phyloP scores from a whole-genome alignment of 2,113 vertebrate species.

The Cynoglossus semilaevis region DNA sequence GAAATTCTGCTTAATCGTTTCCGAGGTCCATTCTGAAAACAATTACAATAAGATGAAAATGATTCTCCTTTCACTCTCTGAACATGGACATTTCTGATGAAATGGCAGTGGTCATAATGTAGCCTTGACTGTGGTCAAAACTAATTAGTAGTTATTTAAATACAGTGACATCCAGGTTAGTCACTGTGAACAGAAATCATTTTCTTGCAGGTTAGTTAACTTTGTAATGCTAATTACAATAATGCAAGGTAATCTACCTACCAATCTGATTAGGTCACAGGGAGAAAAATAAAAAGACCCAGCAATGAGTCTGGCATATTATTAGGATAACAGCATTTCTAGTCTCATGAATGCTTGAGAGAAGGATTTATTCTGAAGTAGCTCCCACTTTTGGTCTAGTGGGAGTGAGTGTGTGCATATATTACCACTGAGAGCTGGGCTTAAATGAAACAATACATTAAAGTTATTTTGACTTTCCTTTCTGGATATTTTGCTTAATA shows the following conservation, averaged over 20 bases:
- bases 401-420: no score
- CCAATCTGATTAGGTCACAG: background rate
- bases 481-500: no score
- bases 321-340: slow-evolving; percentile 26
- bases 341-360: slow-evolving; percentile 14
- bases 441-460: no score
- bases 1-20: no score
- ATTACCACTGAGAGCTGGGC: no score
- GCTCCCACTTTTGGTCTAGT: slow-evolving; percentile 5
- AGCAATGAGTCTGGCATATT: slow-evolving; percentile 12
- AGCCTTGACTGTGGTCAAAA: slow-evolving; percentile 6
- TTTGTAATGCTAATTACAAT: slow-evolving; percentile 13
- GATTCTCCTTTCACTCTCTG: background rate
- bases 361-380: slow-evolving; percentile 18
- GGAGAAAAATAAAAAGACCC: slow-evolving; percentile 23
- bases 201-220: slow-evolving; percentile 1
- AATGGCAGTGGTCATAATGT: slow-evolving; percentile 8
- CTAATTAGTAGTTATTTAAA: slow-evolving; percentile 27
- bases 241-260: slow-evolving; percentile 27
- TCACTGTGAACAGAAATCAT: background rate
- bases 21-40: no score
- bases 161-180: background rate
- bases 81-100: slow-evolving; percentile 13
- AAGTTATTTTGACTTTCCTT: no score
- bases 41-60: background rate